Conservation (phyloP, 1,140 invertebrate species). For the Leptinotarsa defecta region DNA sequence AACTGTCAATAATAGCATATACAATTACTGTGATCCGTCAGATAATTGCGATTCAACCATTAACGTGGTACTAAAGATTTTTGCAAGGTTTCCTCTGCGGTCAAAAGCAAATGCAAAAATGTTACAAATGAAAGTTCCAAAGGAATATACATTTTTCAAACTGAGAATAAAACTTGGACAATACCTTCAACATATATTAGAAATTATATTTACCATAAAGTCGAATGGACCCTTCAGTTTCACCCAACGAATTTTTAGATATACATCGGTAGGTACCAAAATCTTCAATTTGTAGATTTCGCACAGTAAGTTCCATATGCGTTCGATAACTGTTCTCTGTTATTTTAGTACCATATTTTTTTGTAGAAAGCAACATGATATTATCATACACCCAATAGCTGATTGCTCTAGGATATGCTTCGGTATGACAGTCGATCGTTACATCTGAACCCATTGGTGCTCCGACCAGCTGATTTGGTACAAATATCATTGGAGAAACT, state of each 20-base stretch:
- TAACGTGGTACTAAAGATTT: too few species aligned
- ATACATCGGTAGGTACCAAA: constrained; percentile 87
- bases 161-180: too few species aligned
- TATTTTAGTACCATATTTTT: constrained; percentile 78
- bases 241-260: constrained; percentile 91
- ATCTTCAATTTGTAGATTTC: constrained; percentile 75
- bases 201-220: constrained; percentile 79
- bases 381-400: constrained; percentile 90
- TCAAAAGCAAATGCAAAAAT: background rate
- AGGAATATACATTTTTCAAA: background rate
- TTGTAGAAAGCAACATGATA: constrained; percentile 81
- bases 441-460: constrained; percentile 86
- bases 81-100: background rate
- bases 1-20: too few species aligned
- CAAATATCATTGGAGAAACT: constrained; percentile 93
- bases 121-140: background rate
- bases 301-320: constrained; percentile 84
- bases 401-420: constrained; percentile 89
- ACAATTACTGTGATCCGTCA: too few species aligned
- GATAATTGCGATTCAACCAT: too few species aligned
- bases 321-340: constrained; percentile 81
- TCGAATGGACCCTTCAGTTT: constrained; percentile 88
- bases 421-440: constrained; percentile 90
- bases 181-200: background rate
- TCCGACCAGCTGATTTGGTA: constrained; percentile 88